phyloP scores from a whole-genome alignment of 2,797 vertebrate species.

The Lacerta viridis region DNA sequence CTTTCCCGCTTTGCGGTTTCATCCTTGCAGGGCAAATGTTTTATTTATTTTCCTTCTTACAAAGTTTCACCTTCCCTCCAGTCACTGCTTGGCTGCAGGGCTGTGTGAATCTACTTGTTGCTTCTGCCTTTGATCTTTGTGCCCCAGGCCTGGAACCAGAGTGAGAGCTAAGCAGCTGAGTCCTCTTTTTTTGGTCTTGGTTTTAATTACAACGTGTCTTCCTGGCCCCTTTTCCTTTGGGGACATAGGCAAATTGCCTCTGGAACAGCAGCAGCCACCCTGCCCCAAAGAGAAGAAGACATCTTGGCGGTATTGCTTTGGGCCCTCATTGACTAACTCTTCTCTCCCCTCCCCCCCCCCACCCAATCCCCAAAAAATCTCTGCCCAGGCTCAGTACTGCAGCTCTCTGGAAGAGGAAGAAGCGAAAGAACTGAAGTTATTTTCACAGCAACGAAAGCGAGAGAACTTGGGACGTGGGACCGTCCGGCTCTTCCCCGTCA shows the following conservation, averaged over 20 bases:
- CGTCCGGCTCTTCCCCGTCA: slow-evolving; percentile 94
- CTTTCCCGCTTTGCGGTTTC: not conserved
- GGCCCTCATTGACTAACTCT: not conserved
- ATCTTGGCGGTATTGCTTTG: not conserved
- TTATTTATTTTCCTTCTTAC: not conserved
- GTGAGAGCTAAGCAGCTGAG: not conserved
- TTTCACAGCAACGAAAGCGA: slow-evolving; percentile 96
- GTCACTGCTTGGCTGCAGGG: not conserved
- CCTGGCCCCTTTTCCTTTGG: not conserved
- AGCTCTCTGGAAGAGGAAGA: slow-evolving; percentile 96
- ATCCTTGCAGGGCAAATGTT: not conserved
- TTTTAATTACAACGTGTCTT: not conserved
- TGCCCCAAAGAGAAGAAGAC: not conserved
- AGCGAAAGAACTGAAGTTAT: slow-evolving; percentile 96
- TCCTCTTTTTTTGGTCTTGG: not conserved
- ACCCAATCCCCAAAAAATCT: not conserved
- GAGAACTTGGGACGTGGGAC: slow-evolving; percentile 96
- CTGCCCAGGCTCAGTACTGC: slow-evolving; percentile 92
- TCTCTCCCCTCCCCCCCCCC: not conserved
- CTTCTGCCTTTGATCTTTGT: not conserved
- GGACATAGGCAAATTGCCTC: not conserved
- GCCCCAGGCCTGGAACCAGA: not conserved
- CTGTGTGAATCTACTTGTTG: not conserved
- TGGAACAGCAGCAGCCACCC: not conserved
- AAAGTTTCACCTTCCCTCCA: not conserved